phyloP scores from a whole-genome alignment of 2,888 invertebrate genomes.

The Pherbina coryleti region DNA sequence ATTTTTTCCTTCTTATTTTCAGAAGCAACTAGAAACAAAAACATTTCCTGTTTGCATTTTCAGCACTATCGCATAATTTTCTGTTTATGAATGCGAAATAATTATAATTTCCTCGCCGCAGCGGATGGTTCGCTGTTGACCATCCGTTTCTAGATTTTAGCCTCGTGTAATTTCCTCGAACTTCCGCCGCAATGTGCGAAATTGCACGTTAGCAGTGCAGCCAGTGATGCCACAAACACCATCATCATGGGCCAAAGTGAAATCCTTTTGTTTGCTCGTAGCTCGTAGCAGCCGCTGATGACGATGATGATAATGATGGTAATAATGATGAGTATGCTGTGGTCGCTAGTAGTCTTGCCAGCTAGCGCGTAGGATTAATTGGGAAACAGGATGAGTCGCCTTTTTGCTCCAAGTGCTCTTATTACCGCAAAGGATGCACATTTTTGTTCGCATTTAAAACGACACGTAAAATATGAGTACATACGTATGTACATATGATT shows the following conservation, averaged over 20 bases:
- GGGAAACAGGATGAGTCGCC: background rate
- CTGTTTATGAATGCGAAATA: conserved; percentile 32
- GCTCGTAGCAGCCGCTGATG: background rate
- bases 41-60: conserved; percentile 9
- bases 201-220: background rate
- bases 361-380: background rate
- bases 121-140: conserved; percentile 20
- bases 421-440: conserved; percentile 8
- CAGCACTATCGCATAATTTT: conserved; percentile 5
- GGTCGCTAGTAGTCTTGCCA: background rate
- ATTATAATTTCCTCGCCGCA: conserved; percentile 24
- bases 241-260: background rate
- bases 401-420: background rate
- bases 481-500: background rate
- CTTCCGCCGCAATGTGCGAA: conserved; percentile 22
- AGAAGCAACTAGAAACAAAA: background rate
- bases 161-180: conserved; percentile 31
- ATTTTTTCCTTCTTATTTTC: background rate
- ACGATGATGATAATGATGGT: background rate
- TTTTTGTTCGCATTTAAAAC: conserved; percentile 3
- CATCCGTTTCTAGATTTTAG: conserved; percentile 14
- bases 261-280: conserved; percentile 12
- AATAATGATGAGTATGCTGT: background rate
- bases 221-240: background rate
- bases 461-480: conserved; percentile 19